A percentile compares a stretch with the other conserved stretches of the same genome.
Evolutionary conservation across 2,113 vertebrate species (phyloP).

Genomic region (Pseudorasbora parva): DNA sequence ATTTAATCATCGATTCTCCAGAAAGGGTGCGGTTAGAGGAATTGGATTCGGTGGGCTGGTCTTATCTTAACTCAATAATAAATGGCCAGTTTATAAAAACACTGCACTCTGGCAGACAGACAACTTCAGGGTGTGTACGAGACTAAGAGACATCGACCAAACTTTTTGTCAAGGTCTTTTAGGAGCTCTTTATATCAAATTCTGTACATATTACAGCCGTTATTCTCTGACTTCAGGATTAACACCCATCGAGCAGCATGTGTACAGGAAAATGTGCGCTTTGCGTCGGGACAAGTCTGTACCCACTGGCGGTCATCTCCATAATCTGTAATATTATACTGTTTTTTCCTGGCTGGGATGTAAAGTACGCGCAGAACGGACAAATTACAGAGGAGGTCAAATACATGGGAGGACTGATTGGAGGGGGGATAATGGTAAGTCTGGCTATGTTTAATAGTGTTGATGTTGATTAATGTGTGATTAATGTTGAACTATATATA

Average conservation of each 20-base stretch:
- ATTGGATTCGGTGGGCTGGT: neutral
- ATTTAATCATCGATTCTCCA: neutral
- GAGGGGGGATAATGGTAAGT: constrained; percentile 80
- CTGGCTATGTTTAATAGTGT: neutral
- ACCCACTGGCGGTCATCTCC: constrained; percentile 72
- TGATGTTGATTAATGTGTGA: no score
- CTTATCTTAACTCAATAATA: constrained; percentile 36
- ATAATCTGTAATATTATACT: constrained; percentile 80
- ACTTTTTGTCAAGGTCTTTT: neutral
- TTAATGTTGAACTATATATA: neutral
- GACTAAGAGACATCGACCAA: neutral
- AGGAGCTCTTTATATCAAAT: neutral
- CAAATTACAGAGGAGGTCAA: constrained; percentile 78
- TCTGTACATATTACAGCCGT: neutral
- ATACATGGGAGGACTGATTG: constrained; percentile 80
- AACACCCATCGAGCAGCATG: constrained; percentile 63
- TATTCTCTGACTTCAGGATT: neutral
- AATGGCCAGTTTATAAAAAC: constrained; percentile 13
- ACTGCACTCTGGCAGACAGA: neutral
- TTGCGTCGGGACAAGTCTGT: constrained; percentile 72
- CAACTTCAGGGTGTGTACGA: neutral
- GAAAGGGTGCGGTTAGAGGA: constrained; percentile 28
- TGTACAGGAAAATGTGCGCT: constrained; percentile 78
- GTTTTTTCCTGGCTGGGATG: constrained; percentile 76
- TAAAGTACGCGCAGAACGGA: constrained; percentile 68